A percentile compares a stretch with the other conserved stretches of the same genome.
phyloP scores from a whole-genome alignment of 2,888 invertebrate genomes.

The Dendrolimus pini region DNA sequence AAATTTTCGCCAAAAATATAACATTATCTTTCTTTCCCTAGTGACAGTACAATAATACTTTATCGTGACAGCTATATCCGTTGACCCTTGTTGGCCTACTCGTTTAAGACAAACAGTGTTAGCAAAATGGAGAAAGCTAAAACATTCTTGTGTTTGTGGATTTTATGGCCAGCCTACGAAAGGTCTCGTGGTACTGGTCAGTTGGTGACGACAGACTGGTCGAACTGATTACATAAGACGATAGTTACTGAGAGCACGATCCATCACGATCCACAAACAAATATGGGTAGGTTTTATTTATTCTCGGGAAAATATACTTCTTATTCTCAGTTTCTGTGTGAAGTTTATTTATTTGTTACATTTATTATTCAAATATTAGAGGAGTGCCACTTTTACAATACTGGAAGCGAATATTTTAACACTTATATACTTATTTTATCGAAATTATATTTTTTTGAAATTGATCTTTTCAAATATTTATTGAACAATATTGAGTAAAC shows the following conservation, averaged over 20 bases:
- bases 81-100: background rate
- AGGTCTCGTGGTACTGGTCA: slow-evolving; percentile 7
- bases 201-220: slow-evolving; percentile 13
- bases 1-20: background rate
- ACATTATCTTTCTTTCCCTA: background rate
- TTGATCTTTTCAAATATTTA: no score
- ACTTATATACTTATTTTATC: no score
- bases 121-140: background rate
- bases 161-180: background rate
- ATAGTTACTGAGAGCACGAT: slow-evolving; percentile 23
- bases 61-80: background rate
- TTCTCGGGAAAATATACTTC: no score
- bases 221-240: slow-evolving; percentile 29
- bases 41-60: background rate
- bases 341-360: no score
- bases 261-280: slow-evolving; percentile 28
- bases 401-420: no score
- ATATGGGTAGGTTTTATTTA: slow-evolving; percentile 15
- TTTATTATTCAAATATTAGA: no score
- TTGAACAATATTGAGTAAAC: no score
- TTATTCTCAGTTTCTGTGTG: no score
- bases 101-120: background rate
- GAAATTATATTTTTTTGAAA: no score
- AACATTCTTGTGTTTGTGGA: background rate
- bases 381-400: no score